Conservation (phyloP, 2,797 vertebrate genomes). For the Poecilia velifera region DNA sequence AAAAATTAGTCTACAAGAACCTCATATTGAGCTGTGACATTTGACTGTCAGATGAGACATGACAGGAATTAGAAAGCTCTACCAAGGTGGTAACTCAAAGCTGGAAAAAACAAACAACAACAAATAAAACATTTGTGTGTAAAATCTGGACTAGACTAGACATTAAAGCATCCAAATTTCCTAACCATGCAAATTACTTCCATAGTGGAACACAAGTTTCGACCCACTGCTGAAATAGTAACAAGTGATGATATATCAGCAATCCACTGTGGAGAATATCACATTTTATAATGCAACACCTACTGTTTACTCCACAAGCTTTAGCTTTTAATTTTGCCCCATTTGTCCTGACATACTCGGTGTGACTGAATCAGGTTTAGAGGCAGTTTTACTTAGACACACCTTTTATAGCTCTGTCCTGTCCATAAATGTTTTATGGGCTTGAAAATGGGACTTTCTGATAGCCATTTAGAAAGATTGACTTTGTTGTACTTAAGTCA, state of each 20-base stretch:
- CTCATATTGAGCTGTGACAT: not conserved
- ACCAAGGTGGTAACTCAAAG: not conserved
- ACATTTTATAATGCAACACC: not conserved
- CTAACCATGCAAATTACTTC: not conserved
- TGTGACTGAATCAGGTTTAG: not conserved
- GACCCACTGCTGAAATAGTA: not conserved
- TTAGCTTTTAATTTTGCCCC: not conserved
- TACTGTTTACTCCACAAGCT: not conserved
- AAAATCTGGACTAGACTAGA: not conserved
- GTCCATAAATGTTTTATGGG: not conserved
- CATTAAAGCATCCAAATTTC: not conserved
- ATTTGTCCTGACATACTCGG: not conserved
- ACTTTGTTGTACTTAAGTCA: not conserved
- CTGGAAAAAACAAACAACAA: not conserved
- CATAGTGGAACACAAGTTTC: not conserved
- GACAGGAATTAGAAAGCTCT: not conserved
- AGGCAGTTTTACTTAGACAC: not conserved
- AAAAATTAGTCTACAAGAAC: not conserved
- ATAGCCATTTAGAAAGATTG: not conserved
- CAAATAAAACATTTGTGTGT: not conserved
- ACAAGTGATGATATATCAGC: not conserved
- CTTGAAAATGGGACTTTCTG: not conserved
- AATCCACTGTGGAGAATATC: not conserved
- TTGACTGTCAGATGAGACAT: not conserved
- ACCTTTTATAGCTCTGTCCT: not conserved